phyloP scores from a whole-genome alignment of 2,797 vertebrate species.

The Lemur catta region DNA sequence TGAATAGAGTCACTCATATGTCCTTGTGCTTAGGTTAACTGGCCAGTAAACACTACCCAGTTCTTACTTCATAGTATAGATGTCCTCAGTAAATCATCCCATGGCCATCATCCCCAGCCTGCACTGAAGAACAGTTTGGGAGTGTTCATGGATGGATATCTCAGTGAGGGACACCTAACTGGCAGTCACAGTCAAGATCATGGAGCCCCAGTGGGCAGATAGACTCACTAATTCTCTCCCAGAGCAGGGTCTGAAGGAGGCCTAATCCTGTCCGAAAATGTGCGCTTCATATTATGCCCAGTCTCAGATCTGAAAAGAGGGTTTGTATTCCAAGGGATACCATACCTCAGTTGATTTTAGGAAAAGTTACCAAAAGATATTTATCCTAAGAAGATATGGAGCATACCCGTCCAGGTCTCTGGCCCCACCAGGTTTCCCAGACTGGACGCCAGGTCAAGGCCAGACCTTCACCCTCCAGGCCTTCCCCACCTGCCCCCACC shows the following conservation, averaged over 20 bases:
- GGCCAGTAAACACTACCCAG: not conserved
- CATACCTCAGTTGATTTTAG: not conserved
- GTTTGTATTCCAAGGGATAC: not conserved
- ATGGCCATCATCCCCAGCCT: not conserved
- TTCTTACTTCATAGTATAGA: not conserved
- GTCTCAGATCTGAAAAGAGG: not conserved
- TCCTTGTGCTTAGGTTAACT: not conserved
- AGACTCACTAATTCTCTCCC: not conserved
- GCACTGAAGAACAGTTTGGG: not conserved
- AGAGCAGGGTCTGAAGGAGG: not conserved
- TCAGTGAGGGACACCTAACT: not conserved
- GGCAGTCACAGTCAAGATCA: not conserved
- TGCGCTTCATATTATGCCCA: not conserved
- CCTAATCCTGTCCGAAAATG: not conserved
- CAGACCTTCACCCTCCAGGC: not conserved
- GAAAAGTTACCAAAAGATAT: not conserved
- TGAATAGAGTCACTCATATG: not conserved
- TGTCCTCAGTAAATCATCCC: not conserved
- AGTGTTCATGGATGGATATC: not conserved
- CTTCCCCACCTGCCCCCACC: not conserved
- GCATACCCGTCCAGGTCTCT: not conserved
- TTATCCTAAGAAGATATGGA: not conserved
- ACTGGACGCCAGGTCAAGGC: not conserved
- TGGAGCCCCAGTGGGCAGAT: not conserved
- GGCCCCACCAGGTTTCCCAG: not conserved